Conservation (phyloP, 2,888 invertebrate genomes). For the Eupithecia subumbrata region DNA sequence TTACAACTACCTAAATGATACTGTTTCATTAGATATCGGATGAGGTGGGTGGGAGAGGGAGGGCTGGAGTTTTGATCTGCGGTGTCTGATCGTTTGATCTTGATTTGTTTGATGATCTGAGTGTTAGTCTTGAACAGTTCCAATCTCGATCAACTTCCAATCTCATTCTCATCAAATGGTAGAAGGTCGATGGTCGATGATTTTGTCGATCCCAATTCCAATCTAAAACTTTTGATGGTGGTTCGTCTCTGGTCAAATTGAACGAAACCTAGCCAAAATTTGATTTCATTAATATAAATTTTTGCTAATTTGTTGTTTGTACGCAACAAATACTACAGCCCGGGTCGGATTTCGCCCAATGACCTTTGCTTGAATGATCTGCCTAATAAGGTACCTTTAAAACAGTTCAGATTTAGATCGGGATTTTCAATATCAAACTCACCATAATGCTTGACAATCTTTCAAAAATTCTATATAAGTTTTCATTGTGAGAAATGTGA, state of each 20-base stretch:
- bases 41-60: slow-evolving; percentile 22
- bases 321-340: too few relatives aligned
- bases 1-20: slow-evolving; percentile 73
- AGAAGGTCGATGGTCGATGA: background rate
- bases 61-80: slow-evolving; percentile 4
- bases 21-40: slow-evolving; percentile 63
- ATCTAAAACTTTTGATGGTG: background rate
- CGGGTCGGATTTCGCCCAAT: too few relatives aligned
- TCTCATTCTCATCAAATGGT: background rate
- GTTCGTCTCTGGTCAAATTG: background rate
- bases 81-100: background rate
- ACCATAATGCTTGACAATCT: too few relatives aligned
- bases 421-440: too few relatives aligned
- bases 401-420: too few relatives aligned
- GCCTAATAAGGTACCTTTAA: too few relatives aligned
- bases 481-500: background rate
- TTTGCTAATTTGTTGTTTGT: too few relatives aligned
- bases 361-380: too few relatives aligned
- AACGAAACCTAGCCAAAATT: background rate
- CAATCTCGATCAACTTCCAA: background rate
- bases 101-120: background rate
- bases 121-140: background rate
- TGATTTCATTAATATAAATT: background rate
- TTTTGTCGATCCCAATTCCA: background rate
- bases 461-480: too few relatives aligned